Base-by-base conservation (phyloP, 1,140 invertebrate species). In the Epicauta chinensis region DNA sequence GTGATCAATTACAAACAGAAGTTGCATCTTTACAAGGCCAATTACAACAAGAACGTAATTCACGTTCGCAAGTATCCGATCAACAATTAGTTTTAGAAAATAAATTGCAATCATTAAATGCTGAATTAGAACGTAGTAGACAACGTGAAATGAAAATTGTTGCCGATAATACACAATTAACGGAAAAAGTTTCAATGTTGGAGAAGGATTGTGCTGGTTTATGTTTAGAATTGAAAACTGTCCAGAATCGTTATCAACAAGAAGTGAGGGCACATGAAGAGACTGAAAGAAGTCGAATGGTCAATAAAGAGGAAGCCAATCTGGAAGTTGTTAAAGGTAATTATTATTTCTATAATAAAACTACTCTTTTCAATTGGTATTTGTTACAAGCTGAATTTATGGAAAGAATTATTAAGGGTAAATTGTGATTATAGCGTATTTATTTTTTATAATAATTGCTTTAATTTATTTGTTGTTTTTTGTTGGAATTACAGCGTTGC, bases 171-270 rank as follows among this genome's bases (percentile, higher is more conserved):
- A 75, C 82, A 30, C 81, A 83, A 58, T 67, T 95, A 11, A 81
- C 79, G 31, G 89, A 94, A 63, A 83, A 82, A 62, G 81, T 94
- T 31, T 87, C 89, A 12, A 76, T 79, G 13, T 70, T 95, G 55
- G 93, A 97, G 72, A 97, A 97, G 71, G 88, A 89, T 60, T 84
- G 86, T 63, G 89, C 92, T 0, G 85, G 87, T 37, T 73, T 96
- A 16, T 82, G 88, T 42, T 75, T 95, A 14, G 93, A 97, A 71
- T 67, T 95, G 14, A 92, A 93, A 70, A 83, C 90, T 16, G 81
- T 89, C 12, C 87, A 91, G 67, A 84, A 83, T 51, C 81, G 87
- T 51, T 93, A 93, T 65, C 87, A 94, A 63, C 88, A 94, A 66
- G 92, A 96, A 75, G 81, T 91, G 1, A 79, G 82, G 51, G 87